A percentile compares a stretch with the other conserved stretches of the same genome.
phyloP scores from a whole-genome alignment of 2,888 invertebrate species.

The Cybosia mesomella region DNA sequence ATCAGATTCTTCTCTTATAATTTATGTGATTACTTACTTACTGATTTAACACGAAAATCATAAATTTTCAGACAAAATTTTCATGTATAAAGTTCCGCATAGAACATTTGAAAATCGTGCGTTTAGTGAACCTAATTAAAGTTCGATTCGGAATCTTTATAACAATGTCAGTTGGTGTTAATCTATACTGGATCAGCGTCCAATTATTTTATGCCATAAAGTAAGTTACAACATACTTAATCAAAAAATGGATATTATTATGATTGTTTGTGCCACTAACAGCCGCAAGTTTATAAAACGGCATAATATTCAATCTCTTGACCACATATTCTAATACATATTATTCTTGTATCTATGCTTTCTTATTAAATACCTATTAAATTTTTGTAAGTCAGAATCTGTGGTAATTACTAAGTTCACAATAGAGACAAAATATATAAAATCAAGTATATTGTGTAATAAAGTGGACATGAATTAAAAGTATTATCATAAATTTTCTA shows the following conservation, averaged over 20 bases:
- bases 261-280: too few relatives aligned
- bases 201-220: conserved; percentile 89
- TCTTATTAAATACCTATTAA: too few relatives aligned
- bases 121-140: conserved; percentile 86
- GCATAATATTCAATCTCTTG: too few relatives aligned
- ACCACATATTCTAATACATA: too few relatives aligned
- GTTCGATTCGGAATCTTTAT: conserved; percentile 87
- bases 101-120: conserved; percentile 87
- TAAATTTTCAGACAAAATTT: conserved; percentile 80
- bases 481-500: too few relatives aligned
- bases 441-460: too few relatives aligned
- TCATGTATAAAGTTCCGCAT: conserved; percentile 76
- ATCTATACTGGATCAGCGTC: conserved; percentile 90
- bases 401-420: too few relatives aligned
- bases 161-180: conserved; percentile 88
- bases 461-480: too few relatives aligned
- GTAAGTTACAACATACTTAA: conserved; percentile 69
- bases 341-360: too few relatives aligned
- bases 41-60: background rate
- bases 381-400: too few relatives aligned
- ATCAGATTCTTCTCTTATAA: background rate
- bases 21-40: background rate
- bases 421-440: too few relatives aligned
- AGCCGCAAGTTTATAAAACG: too few relatives aligned
- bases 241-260: background rate